Evolutionary conservation across 2,113 vertebrate genomes (phyloP).

Genomic region (Pandion haliaetus): DNA sequence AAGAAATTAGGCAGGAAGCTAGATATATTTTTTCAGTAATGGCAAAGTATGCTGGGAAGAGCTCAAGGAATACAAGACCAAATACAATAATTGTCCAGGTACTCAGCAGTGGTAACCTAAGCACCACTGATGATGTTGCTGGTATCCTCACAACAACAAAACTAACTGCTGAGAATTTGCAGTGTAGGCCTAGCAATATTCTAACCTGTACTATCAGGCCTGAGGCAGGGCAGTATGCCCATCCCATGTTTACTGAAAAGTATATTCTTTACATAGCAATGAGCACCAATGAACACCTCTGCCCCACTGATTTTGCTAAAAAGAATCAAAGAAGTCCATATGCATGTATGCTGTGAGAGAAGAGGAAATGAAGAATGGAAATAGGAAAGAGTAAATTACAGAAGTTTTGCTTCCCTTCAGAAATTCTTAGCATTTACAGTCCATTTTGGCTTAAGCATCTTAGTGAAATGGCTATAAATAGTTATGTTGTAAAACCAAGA

Average conservation of each 20-base stretch:
- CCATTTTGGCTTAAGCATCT: neutral
- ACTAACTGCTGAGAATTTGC: neutral
- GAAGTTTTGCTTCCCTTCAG: neutral
- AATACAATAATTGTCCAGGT: neutral
- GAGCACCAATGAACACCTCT: neutral
- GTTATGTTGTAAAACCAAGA: neutral
- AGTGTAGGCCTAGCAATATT: neutral
- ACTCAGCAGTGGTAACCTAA: neutral
- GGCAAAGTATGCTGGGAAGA: neutral
- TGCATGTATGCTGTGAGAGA: neutral
- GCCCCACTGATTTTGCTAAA: neutral
- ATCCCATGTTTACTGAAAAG: neutral
- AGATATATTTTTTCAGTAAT: neutral
- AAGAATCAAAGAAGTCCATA: neutral
- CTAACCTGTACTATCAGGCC: neutral
- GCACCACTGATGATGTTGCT: neutral
- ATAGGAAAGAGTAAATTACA: neutral
- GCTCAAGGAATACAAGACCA: neutral
- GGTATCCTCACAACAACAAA: neutral
- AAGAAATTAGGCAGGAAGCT: neutral
- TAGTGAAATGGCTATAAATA: neutral
- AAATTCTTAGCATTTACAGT: neutral
- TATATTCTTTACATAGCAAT: neutral
- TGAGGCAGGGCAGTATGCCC: neutral
- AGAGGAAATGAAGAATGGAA: neutral